Conservation (phyloP, 2,888 invertebrate genomes). For the Ennomos fuscantarius region DNA sequence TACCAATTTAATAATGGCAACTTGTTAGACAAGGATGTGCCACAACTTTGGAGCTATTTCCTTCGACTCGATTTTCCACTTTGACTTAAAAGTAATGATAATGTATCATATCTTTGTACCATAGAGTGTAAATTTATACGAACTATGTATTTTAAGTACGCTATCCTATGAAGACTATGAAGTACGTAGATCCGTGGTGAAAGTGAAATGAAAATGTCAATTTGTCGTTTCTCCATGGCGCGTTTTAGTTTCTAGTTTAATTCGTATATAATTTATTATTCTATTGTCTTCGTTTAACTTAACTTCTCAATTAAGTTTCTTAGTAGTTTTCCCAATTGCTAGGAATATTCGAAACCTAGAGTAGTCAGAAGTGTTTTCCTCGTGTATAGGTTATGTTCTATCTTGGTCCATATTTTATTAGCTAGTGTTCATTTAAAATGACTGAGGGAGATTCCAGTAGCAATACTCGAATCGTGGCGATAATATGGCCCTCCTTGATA, state of each 20-base stretch:
- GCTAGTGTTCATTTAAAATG: conserved; percentile 68
- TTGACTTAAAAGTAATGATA: too few species aligned
- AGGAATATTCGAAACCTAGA: conserved; percentile 32
- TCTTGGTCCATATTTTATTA: conserved; percentile 62
- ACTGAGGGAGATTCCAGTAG: conserved; percentile 66
- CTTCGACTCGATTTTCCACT: too few species aligned
- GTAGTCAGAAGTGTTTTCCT: conserved; percentile 49
- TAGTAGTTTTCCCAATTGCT: background rate
- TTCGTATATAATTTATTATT: conserved; percentile 27
- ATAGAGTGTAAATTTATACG: too few species aligned
- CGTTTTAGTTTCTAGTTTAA: conserved; percentile 51
- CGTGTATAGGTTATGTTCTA: conserved; percentile 76
- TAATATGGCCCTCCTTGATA: conserved; percentile 66
- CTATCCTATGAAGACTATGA: conserved; percentile 35
- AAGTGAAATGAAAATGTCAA: conserved; percentile 1
- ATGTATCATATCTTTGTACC: too few species aligned
- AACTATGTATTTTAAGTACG: too few species aligned
- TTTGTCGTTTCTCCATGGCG: conserved; percentile 52
- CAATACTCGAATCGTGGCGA: conserved; percentile 61
- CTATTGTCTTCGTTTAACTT: conserved; percentile 26
- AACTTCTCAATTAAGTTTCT: conserved; percentile 6
- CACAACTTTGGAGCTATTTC: too few species aligned
- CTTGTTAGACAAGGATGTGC: too few species aligned
- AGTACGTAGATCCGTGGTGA: too few species aligned
- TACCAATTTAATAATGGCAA: too few species aligned